Base-by-base conservation (phyloP, 2,888 invertebrate genomes). In the Leptinotarsa peninsularis region DNA sequence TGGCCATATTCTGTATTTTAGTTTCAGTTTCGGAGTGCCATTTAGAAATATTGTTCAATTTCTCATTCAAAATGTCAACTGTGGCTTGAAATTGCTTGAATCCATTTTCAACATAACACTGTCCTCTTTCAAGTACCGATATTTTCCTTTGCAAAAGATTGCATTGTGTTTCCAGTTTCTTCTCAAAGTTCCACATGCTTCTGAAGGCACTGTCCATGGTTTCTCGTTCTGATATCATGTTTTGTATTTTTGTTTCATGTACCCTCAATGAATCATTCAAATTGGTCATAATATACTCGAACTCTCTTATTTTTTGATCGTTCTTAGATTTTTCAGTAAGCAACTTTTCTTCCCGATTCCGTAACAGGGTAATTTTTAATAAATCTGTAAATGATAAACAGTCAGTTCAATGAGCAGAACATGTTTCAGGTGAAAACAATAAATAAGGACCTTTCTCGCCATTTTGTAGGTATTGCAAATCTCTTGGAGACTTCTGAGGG, bases 31-130 rank as follows among this genome's bases (percentile, higher is more conserved):
- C 68, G 70, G 33, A 74, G 13, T 77, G 67, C 60, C 63, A 63
- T 67, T 78, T 77, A 4, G 76, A 68, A n/a, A 78, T 66, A 60
- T 70, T 77, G 60, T 66, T 66, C 7, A 80, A 58, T 56, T 66
- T 77, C n/a, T 52, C 74, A 52, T 74, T 78, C 56, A 80, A 70
- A 54, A 27, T 63, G 2, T 78, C 76, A 27, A 75, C 17, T 2
- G 70, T 58, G 49, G 69, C 66, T 50, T 75, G 74, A 43, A 75
- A 66, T 15, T 71, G 66, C 17, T 67, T 69, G 5, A 80, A 71
- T n/a, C 66, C 70, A 43, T 71, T 17, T 72, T 72, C 21, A 7
- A 81, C 66, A 49, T 14, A 49, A 4, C 75, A 33, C 23, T 77
- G 67, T 63, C 78, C 76, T 13, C 56, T 72, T 52, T 80, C 77